Evolutionary conservation across 2,797 vertebrate species (phyloP).

Genomic region (Manis pentadactyla): DNA sequence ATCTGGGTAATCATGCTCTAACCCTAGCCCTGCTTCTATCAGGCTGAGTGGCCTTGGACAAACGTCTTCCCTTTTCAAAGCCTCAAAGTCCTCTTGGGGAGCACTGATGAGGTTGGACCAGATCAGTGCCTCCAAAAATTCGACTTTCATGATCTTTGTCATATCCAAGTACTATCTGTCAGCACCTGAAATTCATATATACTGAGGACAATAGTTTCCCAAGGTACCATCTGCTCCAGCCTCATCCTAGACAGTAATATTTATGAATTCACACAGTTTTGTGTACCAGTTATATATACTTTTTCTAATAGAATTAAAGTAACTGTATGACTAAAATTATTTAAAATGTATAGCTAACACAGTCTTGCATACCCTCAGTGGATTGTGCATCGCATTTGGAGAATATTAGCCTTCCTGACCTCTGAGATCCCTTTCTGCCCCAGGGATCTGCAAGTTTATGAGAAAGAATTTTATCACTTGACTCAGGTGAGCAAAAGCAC

Average conservation of each 20-base stretch:
- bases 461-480: background rate
- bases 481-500: conserved; percentile 11
- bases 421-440: conserved; percentile 6
- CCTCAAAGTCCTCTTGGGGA: background rate
- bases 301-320: conserved; percentile 34
- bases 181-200: background rate
- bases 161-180: background rate
- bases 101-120: background rate
- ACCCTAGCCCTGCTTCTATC: background rate
- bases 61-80: background rate
- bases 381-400: background rate
- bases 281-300: background rate
- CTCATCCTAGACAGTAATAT: conserved; percentile 15
- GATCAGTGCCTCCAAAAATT: background rate
- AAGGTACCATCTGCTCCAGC: background rate
- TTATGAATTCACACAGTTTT: background rate
- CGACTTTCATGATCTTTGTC: conserved; percentile 1
- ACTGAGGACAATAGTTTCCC: background rate
- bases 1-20: background rate
- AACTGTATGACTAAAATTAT: conserved; percentile 29
- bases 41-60: background rate
- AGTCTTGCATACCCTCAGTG: background rate
- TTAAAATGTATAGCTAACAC: conserved; percentile 18
- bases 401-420: conserved; percentile 42
- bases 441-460: background rate